Base-by-base conservation (phyloP, 1,140 invertebrate genomes). In the Apocrypta bakeri region DNA sequence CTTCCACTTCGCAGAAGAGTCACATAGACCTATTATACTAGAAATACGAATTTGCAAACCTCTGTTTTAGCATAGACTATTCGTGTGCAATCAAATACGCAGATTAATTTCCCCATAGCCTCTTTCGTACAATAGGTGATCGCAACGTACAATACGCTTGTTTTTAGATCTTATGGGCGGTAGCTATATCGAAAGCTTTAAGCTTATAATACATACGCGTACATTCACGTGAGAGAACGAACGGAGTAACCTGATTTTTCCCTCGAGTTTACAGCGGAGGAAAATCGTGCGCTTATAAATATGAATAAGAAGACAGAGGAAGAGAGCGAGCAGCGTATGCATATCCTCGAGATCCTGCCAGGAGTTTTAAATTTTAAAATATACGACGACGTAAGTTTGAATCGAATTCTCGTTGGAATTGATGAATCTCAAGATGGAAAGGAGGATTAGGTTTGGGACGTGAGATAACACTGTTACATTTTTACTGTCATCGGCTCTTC, bases 231-330 rank as follows among this genome's bases (percentile, higher is more conserved):
- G 33, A 9, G 3, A 37, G 33, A 37, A 2, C 11, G 4, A 7
- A 33, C 27, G 24, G 1, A 37, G 77, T 64, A 80, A 80, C 69
- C 78, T 63, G 78, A 25, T 72, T 80, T 72, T 79, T 72, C 27
- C 9, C n/a, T 31, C 2, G 40, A 42, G 42, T 33, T 42, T 42
- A n/a, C 21, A 8, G 73, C 48, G 31, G 24, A 12, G 24, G 79
- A 63, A 73, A 73, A 80, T 66, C 48, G 48, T 17, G 25, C 33
- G 9, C 69, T 80, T 73, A 73, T 80, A 73, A 80, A 80, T 73
- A 80, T 64, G 42, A 79, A 79, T 79, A 56, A 24, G 31, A n/a
- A 24, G 21, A 1, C 14, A 12, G n/a, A n/a, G n/a, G n/a, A n/a
- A n/a, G n/a, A n/a, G n/a, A n/a, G n/a, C n/a, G n/a, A 25, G 24